These are phyloP conservation scores for Apis cerana DNA, from an alignment of 1,140 invertebrate species.

Conservation along the genomic window DNA sequence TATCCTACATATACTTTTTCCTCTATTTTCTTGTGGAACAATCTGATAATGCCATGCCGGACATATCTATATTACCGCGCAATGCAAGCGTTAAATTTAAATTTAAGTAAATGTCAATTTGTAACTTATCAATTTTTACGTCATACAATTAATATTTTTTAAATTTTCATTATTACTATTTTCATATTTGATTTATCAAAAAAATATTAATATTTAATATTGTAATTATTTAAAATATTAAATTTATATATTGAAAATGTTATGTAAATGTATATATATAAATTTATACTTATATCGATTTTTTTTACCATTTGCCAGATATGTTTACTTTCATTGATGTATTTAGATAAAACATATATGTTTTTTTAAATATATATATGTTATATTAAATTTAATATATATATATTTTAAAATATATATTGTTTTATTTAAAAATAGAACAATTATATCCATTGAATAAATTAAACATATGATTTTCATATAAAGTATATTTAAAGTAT, in stretches of 20 bases:
- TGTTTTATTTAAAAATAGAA: not conserved
- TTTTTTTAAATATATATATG: no score
- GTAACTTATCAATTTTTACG: not conserved
- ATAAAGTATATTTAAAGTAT: constrained; percentile 46
- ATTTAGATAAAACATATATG: no score
- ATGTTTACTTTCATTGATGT: not conserved
- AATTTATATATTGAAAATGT: not conserved
- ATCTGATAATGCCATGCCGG: constrained; percentile 27
- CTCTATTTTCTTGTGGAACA: constrained; percentile 29
- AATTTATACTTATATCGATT: not conserved
- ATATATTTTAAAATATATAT: no score
- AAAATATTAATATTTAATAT: not conserved
- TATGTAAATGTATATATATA: not conserved
- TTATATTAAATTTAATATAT: no score
- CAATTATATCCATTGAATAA: not conserved
- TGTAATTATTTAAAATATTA: not conserved
- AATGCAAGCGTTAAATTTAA: constrained; percentile 44
- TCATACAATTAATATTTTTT: not conserved
- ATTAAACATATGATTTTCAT: constrained; percentile 9
- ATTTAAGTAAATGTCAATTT: constrained; percentile 32
- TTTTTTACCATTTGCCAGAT: not conserved
- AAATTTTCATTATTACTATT: not conserved
- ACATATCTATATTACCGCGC: not conserved
- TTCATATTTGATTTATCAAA: not conserved
- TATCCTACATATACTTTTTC: constrained; percentile 31